A percentile compares a stretch with the other conserved stretches of the same genome.
These are phyloP conservation scores for Poeciliopsis gracilis DNA, from an alignment of 2,797 vertebrate species.

Conservation along the genomic window DNA sequence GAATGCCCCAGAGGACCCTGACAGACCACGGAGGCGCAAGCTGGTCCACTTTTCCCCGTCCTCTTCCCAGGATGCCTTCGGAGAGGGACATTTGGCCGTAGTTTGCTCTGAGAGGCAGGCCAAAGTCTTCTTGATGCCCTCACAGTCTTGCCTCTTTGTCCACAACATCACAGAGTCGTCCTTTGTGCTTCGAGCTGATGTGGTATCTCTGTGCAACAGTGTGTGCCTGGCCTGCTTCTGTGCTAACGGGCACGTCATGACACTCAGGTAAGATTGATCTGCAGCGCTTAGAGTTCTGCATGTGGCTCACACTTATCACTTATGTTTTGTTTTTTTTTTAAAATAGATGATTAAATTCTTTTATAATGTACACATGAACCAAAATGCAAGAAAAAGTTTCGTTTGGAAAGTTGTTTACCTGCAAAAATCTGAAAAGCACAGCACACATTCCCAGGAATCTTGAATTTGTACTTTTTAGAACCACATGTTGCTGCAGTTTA, in stretches of 20 bases:
- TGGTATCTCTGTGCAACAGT: slow-evolving; percentile 91
- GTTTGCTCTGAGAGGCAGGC: slow-evolving; percentile 98
- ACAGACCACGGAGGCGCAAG: slow-evolving; percentile 88
- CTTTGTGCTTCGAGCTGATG: slow-evolving; percentile 91
- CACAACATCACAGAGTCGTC: slow-evolving; percentile 99
- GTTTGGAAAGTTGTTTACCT: not conserved
- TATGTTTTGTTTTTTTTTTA: no score
- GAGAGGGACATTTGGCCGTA: slow-evolving; percentile 92
- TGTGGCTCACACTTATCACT: not conserved
- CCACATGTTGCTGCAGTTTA: not conserved
- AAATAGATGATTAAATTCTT: no score
- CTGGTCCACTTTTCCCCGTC: slow-evolving; percentile 90
- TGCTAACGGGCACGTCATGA: slow-evolving; percentile 98
- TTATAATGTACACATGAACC: not conserved
- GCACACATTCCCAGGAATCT: not conserved
- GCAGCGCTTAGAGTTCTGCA: not conserved
- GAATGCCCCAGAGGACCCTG: slow-evolving; percentile 86
- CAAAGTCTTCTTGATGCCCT: slow-evolving; percentile 97
- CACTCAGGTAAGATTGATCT: slow-evolving; percentile 86
- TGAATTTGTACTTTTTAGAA: not conserved
- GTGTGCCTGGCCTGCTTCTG: slow-evolving; percentile 97
- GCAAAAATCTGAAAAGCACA: not conserved
- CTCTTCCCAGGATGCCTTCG: slow-evolving; percentile 87
- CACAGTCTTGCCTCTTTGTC: slow-evolving; percentile 93
- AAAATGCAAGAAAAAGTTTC: not conserved